A percentile compares a stretch with the other conserved stretches of the same genome.
Evolutionary conservation across 1,140 invertebrate species (phyloP).

Genomic region (Anoplolepis gracilipes): DNA sequence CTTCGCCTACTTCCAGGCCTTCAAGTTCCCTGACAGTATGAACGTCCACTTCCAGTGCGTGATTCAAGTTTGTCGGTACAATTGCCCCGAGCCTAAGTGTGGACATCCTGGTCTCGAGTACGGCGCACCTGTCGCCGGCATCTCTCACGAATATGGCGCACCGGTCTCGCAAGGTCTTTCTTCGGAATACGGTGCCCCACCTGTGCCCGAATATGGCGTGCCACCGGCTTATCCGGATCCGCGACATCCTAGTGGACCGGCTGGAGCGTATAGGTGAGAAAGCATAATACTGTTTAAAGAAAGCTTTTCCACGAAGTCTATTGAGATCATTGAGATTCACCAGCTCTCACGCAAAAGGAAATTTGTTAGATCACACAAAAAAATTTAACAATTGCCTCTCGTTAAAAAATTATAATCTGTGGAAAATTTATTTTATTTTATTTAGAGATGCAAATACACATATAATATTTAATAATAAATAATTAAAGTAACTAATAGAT

Average conservation of each 20-base stretch:
- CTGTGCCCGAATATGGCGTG: slow-evolving; percentile 90
- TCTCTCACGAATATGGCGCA: slow-evolving; percentile 89
- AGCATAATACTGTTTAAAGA: slow-evolving; percentile 28
- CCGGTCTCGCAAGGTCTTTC: slow-evolving; percentile 86
- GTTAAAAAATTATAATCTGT: not conserved
- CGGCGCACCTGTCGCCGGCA: slow-evolving; percentile 88
- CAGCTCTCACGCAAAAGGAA: not conserved
- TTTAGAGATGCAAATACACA: not conserved
- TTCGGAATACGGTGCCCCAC: slow-evolving; percentile 90
- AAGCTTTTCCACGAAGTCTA: slow-evolving; percentile 30
- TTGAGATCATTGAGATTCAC: not conserved
- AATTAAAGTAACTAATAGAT: not conserved
- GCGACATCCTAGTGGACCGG: slow-evolving; percentile 92
- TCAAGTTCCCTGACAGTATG: slow-evolving; percentile 99
- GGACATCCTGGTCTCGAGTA: slow-evolving; percentile 90
- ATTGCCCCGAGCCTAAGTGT: slow-evolving; percentile 96
- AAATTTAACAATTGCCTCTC: not conserved
- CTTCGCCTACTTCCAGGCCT: slow-evolving; percentile 98
- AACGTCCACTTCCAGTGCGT: slow-evolving; percentile 99
- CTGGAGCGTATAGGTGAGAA: slow-evolving; percentile 89
- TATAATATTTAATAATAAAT: too few relatives aligned
- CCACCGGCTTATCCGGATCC: slow-evolving; percentile 93
- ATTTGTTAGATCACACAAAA: not conserved
- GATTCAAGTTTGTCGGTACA: slow-evolving; percentile 97
- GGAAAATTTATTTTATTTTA: slow-evolving; percentile 8